These are phyloP conservation scores for Gnathonemus echidnorhynchus DNA, from an alignment of 2,113 vertebrate species.

Conservation along the genomic window DNA sequence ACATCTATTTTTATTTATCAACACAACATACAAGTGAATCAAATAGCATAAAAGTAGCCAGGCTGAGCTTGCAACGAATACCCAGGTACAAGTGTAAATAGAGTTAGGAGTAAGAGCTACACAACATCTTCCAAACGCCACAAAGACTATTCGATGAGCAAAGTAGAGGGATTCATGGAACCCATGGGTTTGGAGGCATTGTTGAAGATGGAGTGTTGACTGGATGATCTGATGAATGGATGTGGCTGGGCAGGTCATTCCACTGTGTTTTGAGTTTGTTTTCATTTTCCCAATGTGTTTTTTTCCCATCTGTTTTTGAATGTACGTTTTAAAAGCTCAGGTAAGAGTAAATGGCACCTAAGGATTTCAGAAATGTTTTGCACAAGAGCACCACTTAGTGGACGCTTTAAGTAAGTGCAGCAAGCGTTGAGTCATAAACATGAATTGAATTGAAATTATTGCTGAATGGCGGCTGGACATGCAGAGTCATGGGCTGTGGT, in stretches of 20 bases:
- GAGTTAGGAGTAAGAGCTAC: background rate
- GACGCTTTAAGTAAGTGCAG: constrained; percentile 17
- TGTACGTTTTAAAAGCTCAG: background rate
- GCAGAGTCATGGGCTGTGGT: background rate
- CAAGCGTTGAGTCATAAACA: background rate
- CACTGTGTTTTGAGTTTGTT: background rate
- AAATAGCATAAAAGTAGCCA: background rate
- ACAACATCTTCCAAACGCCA: background rate
- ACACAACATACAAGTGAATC: background rate
- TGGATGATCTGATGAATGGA: background rate
- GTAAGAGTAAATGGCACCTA: background rate
- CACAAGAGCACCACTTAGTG: constrained; percentile 41
- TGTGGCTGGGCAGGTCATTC: background rate
- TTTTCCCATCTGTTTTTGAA: background rate
- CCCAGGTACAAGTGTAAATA: background rate
- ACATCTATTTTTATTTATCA: background rate
- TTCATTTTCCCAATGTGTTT: background rate
- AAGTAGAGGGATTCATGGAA: background rate
- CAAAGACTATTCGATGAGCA: background rate
- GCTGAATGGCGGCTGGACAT: background rate
- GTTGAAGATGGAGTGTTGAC: no score
- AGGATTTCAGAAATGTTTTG: background rate
- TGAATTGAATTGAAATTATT: background rate
- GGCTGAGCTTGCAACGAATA: background rate
- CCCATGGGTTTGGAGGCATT: background rate